Percentiles rank a stretch among this genome's conserved stretches.
Evolutionary conservation across 2,113 vertebrate species (phyloP).

Genomic region (Cochlearius cochlearius): DNA sequence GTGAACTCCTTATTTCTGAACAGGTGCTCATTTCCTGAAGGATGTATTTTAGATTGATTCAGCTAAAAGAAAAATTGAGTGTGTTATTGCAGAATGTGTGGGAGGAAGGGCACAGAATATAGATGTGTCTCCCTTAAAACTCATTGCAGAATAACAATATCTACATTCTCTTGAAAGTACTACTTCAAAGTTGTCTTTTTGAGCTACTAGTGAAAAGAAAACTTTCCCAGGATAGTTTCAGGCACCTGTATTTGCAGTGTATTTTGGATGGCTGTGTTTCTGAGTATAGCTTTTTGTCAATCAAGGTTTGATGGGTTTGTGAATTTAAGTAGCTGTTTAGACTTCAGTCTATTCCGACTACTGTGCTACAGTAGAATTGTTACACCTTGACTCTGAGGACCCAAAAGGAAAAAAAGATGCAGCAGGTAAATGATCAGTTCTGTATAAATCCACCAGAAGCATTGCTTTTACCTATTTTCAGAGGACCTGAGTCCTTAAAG

Average conservation of each 20-base stretch:
- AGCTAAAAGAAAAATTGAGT: not conserved
- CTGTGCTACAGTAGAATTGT: not conserved
- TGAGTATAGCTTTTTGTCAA: not conserved
- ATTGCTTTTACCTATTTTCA: not conserved
- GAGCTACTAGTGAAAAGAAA: not conserved
- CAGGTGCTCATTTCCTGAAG: constrained; percentile 19
- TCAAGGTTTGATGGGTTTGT: not conserved
- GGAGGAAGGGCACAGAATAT: not conserved
- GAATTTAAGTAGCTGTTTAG: not conserved
- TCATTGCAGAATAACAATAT: not conserved
- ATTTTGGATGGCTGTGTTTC: not conserved
- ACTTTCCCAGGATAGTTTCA: not conserved
- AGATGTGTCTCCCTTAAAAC: not conserved
- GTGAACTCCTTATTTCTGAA: not conserved
- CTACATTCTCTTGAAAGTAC: not conserved
- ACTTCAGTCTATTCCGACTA: not conserved
- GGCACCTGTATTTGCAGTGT: not conserved
- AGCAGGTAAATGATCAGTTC: not conserved
- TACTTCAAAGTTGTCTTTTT: not conserved
- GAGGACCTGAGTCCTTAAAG: not conserved
- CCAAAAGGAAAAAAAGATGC: not conserved
- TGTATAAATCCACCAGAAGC: not conserved
- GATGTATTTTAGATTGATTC: not conserved
- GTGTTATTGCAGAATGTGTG: not conserved
- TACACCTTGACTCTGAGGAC: not conserved